Evolutionary conservation across 1,140 invertebrate species (phyloP).

Genomic region (Atta cephalotes): DNA sequence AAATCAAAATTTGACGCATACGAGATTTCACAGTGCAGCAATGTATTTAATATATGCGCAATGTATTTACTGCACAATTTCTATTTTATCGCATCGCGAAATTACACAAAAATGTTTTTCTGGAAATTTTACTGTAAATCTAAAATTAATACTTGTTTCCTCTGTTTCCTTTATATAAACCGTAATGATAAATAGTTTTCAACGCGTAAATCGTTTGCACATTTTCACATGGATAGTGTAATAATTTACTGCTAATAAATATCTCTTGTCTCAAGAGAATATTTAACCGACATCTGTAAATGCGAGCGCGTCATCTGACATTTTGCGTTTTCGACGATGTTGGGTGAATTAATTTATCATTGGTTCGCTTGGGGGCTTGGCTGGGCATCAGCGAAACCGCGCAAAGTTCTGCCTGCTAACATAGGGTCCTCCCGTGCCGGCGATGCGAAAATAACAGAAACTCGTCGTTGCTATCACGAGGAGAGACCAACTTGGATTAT

Average conservation of each 20-base stretch:
- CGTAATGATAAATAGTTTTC: constrained; percentile 7
- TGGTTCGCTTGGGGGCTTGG: constrained; percentile 59
- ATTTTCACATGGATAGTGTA: background rate
- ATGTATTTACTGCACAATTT: background rate
- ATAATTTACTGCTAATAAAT: constrained; percentile 29
- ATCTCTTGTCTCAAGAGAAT: constrained; percentile 4
- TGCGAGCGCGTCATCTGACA: constrained; percentile 35
- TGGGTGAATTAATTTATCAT: constrained; percentile 61
- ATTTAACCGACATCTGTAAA: constrained; percentile 42
- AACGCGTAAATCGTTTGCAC: background rate
- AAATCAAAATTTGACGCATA: constrained; percentile 12
- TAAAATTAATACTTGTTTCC: background rate
- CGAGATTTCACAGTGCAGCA: background rate
- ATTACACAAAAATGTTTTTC: background rate
- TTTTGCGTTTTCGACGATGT: constrained; percentile 32
- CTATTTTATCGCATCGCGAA: background rate
- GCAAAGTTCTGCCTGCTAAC: constrained; percentile 48
- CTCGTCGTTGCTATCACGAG: constrained; percentile 52
- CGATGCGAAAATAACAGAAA: constrained; percentile 64
- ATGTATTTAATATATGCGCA: background rate
- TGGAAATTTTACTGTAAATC: background rate
- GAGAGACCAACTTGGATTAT: constrained; percentile 62
- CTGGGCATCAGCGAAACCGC: constrained; percentile 54
- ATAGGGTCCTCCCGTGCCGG: constrained; percentile 48
- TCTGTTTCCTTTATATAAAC: background rate